Evolutionary conservation across 2,113 vertebrate species (phyloP).

Genomic region (Empidonax traillii): DNA sequence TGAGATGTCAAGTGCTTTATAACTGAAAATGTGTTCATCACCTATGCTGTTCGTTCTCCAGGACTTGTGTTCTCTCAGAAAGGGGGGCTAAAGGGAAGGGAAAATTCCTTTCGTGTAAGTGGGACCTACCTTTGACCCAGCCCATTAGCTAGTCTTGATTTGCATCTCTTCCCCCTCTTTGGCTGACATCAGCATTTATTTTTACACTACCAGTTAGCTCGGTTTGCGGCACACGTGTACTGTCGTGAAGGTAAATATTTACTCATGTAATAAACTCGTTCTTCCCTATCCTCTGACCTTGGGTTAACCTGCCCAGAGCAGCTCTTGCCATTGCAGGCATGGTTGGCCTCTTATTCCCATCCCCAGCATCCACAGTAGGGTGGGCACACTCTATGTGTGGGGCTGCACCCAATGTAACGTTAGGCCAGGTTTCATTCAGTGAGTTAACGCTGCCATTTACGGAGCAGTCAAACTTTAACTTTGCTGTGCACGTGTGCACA

Average conservation of each 20-base stretch:
- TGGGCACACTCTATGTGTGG: not conserved
- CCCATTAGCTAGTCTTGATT: not conserved
- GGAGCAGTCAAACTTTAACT: not conserved
- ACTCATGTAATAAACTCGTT: not conserved
- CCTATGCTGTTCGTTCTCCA: not conserved
- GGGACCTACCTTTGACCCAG: not conserved
- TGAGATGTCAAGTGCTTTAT: not conserved
- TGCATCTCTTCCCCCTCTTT: conserved; percentile 1
- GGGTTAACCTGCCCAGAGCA: not conserved
- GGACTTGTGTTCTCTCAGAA: not conserved
- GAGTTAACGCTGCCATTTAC: not conserved
- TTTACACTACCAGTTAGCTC: not conserved
- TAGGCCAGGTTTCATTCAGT: not conserved
- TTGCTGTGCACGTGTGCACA: not conserved
- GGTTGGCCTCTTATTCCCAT: not conserved
- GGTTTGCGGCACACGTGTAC: not conserved
- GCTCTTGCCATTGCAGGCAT: not conserved
- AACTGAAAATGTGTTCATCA: not conserved
- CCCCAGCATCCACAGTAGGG: fast-evolving
- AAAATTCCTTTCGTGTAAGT: not conserved
- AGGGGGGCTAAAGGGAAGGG: not conserved
- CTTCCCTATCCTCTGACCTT: conserved; percentile 21
- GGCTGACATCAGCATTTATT: conserved; percentile 30
- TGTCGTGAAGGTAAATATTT: conserved; percentile 52
- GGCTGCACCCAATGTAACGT: not conserved